These are phyloP conservation scores for Progne subis DNA, from an alignment of 2,113 vertebrate genomes.

Conservation along the genomic window DNA sequence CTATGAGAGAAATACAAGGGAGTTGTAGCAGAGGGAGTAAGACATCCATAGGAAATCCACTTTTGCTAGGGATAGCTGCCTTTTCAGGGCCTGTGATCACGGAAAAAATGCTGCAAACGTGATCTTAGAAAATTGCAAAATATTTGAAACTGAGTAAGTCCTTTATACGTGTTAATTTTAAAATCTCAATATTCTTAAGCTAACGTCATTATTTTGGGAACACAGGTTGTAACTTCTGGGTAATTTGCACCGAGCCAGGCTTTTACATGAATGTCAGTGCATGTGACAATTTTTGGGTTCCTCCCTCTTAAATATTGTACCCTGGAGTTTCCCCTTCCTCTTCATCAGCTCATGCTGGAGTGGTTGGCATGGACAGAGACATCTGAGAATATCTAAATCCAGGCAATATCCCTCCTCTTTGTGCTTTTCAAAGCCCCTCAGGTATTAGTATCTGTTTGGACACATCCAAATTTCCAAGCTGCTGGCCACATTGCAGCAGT, in stretches of 20 bases:
- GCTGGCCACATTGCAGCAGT: fast-evolving
- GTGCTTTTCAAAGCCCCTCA: background rate
- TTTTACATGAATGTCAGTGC: background rate
- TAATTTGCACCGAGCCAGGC: background rate
- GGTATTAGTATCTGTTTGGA: background rate
- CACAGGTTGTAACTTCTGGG: background rate
- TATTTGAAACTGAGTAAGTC: background rate
- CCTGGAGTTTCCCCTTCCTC: background rate
- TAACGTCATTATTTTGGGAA: background rate
- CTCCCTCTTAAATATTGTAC: background rate
- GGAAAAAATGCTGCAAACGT: background rate
- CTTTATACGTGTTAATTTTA: background rate
- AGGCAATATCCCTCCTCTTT: background rate
- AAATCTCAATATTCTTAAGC: background rate
- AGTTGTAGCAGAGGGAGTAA: fast-evolving
- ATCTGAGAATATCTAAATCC: background rate
- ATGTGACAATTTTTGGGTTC: fast-evolving
- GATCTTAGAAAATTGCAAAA: background rate
- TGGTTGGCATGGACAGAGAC: background rate
- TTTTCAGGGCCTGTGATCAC: background rate
- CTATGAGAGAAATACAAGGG: fast-evolving
- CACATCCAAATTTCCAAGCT: background rate
- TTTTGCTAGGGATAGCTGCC: background rate
- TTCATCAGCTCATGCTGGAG: background rate
- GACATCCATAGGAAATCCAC: fast-evolving